phyloP scores from a whole-genome alignment of 2,888 invertebrate genomes.

The Melipona beecheii region DNA sequence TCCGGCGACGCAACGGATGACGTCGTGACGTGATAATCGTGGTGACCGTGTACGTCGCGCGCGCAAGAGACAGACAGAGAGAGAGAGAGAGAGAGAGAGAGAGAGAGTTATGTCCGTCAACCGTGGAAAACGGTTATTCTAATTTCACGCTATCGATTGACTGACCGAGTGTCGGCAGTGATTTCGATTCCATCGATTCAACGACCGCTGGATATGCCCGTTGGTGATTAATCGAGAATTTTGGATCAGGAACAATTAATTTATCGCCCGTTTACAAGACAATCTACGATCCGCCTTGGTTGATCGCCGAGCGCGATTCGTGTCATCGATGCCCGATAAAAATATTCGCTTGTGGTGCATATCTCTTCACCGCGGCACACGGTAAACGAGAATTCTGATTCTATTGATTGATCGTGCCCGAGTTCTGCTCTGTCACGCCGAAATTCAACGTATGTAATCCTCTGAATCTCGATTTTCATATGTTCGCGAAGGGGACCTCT shows the following conservation, averaged over 20 bases:
- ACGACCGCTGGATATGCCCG: conserved; percentile 7
- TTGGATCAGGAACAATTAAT: conserved; percentile 9
- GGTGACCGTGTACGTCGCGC: neutral
- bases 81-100: no score
- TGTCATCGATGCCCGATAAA: conserved; percentile 35
- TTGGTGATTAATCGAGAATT: conserved; percentile 29
- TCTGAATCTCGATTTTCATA: neutral
- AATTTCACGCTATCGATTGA: conserved; percentile 79
- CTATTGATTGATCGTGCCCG: conserved; percentile 52
- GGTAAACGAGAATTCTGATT: conserved; percentile 62
- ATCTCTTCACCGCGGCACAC: conserved; percentile 27
- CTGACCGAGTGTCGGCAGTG: conserved; percentile 72
- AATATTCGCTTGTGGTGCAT: conserved; percentile 17
- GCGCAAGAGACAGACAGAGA: no score
- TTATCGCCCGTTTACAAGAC: conserved; percentile 1
- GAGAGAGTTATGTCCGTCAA: conserved; percentile 20
- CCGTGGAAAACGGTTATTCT: conserved; percentile 62
- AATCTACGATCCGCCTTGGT: neutral
- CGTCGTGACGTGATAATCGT: neutral
- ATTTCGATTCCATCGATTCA: conserved; percentile 48
- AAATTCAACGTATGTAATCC: neutral
- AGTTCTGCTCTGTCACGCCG: conserved; percentile 18
- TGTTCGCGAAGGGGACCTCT: no score
- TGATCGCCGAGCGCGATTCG: conserved; percentile 14
- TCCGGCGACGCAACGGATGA: neutral